Conservation (phyloP, 2,797 vertebrate species). For the Discoglossus pictus region DNA sequence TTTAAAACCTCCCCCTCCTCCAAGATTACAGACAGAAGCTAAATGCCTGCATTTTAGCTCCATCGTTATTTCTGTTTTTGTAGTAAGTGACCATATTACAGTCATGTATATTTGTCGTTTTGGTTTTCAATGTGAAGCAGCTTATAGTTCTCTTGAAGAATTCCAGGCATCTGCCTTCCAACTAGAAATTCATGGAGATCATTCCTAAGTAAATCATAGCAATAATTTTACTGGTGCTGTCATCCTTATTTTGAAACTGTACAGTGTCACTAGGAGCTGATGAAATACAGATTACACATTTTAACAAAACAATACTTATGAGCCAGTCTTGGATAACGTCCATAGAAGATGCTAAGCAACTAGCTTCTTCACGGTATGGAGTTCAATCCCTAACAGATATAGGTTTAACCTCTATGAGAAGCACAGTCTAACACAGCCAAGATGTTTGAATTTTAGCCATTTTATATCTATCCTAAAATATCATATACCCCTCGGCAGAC, state of each 20-base stretch:
- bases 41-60: too few species aligned
- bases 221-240: constrained; percentile 15
- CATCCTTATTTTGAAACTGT: constrained; percentile 18
- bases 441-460: constrained; percentile 24
- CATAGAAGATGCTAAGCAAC: constrained; percentile 29
- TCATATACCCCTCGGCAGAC: too few species aligned
- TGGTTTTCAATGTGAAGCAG: not conserved
- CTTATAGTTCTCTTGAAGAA: not conserved
- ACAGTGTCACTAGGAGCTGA: constrained; percentile 30
- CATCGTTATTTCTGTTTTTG: too few species aligned
- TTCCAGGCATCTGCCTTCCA: constrained; percentile 33
- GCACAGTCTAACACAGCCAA: constrained; percentile 1
- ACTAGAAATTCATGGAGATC: constrained; percentile 9
- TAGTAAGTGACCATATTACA: too few species aligned
- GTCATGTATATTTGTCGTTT: not conserved
- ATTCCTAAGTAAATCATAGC: constrained; percentile 30
- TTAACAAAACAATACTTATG: constrained; percentile 19
- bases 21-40: too few species aligned
- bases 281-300: constrained; percentile 42
- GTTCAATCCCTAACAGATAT: constrained; percentile 12
- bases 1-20: too few species aligned
- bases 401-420: constrained; percentile 8
- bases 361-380: constrained; percentile 8
- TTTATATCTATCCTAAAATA: too few species aligned
- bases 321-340: constrained; percentile 33